Conservation (phyloP, 2,113 vertebrate genomes). For the Trogon melanurus region DNA sequence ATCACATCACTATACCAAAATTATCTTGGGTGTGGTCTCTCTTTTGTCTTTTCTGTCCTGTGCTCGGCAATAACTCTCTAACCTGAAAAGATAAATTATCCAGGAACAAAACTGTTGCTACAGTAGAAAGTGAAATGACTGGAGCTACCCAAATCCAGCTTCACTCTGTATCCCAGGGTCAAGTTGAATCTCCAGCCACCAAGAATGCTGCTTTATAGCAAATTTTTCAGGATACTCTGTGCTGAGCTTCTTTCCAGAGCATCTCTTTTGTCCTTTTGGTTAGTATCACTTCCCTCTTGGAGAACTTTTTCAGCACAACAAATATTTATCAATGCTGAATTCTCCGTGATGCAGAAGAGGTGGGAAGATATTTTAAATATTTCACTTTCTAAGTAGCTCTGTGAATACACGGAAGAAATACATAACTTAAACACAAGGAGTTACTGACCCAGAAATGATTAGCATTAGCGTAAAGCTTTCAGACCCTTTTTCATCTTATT, state of each 20-base stretch:
- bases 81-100: neutral
- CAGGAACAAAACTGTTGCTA: neutral
- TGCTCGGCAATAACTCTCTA: neutral
- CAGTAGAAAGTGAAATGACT: neutral
- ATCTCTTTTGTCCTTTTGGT: neutral
- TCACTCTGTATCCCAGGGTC: neutral
- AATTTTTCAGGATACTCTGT: neutral
- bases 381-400: slow-evolving; percentile 34
- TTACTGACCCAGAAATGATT: slow-evolving; percentile 70
- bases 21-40: neutral
- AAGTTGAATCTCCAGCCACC: neutral
- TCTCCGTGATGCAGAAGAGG: slow-evolving; percentile 3
- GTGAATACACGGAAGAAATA: slow-evolving; percentile 45
- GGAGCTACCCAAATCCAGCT: neutral
- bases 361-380: slow-evolving; percentile 53
- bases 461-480: slow-evolving; percentile 67
- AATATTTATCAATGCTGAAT: slow-evolving; percentile 24
- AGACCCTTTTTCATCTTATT: slow-evolving; percentile 66
- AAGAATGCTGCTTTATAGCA: neutral
- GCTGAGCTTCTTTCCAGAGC: neutral
- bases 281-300: neutral
- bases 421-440: slow-evolving; percentile 60
- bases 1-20: neutral
- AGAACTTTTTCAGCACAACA: slow-evolving; percentile 16
- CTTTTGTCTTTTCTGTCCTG: neutral